A percentile compares a stretch with the other conserved stretches of the same genome.
phyloP scores from a whole-genome alignment of 2,113 vertebrate genomes.

The Centropus unirufus region DNA sequence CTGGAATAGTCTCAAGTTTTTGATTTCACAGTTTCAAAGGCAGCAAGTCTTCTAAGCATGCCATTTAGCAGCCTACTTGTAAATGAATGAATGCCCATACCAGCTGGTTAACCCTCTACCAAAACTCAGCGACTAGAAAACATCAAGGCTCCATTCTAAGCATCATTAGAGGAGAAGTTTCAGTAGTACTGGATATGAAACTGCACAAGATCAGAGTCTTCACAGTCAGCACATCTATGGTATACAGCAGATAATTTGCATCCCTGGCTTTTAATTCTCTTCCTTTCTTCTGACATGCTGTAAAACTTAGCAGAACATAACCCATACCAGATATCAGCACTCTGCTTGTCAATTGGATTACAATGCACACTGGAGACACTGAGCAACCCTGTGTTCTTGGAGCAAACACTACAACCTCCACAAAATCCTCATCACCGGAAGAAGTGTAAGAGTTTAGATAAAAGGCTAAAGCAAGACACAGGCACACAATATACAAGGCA shows the following conservation, averaged over 20 bases:
- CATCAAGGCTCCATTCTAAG: neutral
- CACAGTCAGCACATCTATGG: neutral
- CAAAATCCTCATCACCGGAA: neutral
- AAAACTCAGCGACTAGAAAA: neutral
- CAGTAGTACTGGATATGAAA: neutral
- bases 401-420: neutral
- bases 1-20: too few relatives aligned
- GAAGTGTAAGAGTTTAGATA: neutral
- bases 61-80: neutral
- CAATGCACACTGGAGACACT: fast-evolving
- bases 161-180: neutral
- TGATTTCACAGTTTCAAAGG: neutral
- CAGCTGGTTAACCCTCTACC: neutral
- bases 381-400: neutral
- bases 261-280: neutral
- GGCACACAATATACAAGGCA: too few relatives aligned
- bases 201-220: neutral
- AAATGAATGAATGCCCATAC: neutral
- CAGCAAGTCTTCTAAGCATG: neutral
- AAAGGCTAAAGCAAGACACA: neutral
- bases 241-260: neutral
- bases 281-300: neutral
- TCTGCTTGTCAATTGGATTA: too few relatives aligned
- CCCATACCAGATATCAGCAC: neutral
- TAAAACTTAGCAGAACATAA: neutral